Conservation (phyloP, 2,113 vertebrate species). For the Pterocles orientalis region DNA sequence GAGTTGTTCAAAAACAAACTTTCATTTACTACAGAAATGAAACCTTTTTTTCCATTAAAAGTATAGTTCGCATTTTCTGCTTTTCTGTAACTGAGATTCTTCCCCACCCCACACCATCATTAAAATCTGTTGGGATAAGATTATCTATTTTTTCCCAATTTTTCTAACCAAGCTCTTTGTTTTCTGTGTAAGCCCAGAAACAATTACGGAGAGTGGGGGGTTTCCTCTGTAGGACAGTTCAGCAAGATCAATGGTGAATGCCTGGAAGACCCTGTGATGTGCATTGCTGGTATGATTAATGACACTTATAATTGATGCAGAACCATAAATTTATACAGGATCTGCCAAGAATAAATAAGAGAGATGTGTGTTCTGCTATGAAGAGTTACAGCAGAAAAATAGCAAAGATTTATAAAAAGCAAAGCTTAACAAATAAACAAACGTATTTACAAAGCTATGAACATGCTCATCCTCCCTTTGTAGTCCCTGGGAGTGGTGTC, state of each 20-base stretch:
- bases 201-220: not conserved
- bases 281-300: slow-evolving; percentile 34
- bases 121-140: not conserved
- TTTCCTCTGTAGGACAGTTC: not conserved
- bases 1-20: not conserved
- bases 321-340: not conserved
- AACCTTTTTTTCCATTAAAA: not conserved
- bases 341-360: not conserved
- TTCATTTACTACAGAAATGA: not conserved
- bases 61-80: not conserved
- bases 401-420: not conserved
- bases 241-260: not conserved
- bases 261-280: not conserved
- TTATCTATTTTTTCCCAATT: not conserved
- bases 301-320: slow-evolving; percentile 29
- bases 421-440: not conserved
- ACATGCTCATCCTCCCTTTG: not conserved
- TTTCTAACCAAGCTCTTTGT: not conserved
- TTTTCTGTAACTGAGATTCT: not conserved
- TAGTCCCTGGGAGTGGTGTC: not conserved
- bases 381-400: not conserved
- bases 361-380: not conserved
- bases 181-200: not conserved
- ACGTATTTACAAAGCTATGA: not conserved
- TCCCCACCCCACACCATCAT: not conserved